Conservation (phyloP, 1,140 invertebrate genomes). For the Lepidurus arcticus region DNA sequence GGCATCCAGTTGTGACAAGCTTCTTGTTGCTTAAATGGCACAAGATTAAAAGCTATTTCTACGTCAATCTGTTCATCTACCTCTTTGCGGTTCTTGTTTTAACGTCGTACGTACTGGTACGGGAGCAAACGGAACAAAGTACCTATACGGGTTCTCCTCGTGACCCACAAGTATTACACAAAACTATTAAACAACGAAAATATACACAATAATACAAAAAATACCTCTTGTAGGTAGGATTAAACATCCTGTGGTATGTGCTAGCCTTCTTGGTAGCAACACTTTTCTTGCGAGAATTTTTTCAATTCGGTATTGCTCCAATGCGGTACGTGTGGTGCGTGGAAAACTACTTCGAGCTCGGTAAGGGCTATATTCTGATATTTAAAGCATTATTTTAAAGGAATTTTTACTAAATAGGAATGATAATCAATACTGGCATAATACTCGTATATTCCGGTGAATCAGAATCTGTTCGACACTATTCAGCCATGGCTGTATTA, state of each 20-base stretch:
- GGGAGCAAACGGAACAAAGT: constrained; percentile 38
- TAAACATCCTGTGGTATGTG: constrained; percentile 40
- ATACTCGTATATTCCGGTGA: constrained; percentile 52
- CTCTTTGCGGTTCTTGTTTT: constrained; percentile 60
- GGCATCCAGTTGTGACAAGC: constrained; percentile 70
- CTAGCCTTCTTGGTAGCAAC: constrained; percentile 51
- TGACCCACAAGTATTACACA: no score
- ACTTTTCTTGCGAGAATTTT: constrained; percentile 56
- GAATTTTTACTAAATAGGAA: constrained; percentile 25
- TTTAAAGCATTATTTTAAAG: background rate
- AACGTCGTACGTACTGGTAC: constrained; percentile 58
- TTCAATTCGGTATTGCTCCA: constrained; percentile 61
- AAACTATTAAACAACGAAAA: no score
- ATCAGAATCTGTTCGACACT: constrained; percentile 50
- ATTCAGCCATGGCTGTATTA: constrained; percentile 60
- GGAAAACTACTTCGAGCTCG: constrained; percentile 64
- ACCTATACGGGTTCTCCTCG: no score
- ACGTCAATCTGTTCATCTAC: constrained; percentile 65
- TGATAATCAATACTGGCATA: constrained; percentile 55
- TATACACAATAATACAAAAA: no score
- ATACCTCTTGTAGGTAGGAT: background rate
- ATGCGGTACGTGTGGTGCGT: constrained; percentile 56
- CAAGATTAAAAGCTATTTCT: constrained; percentile 63
- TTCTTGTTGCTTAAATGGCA: constrained; percentile 76
- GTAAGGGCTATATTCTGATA: background rate